Conservation (phyloP, 2,797 vertebrate genomes). For the Perodicticus potto region DNA sequence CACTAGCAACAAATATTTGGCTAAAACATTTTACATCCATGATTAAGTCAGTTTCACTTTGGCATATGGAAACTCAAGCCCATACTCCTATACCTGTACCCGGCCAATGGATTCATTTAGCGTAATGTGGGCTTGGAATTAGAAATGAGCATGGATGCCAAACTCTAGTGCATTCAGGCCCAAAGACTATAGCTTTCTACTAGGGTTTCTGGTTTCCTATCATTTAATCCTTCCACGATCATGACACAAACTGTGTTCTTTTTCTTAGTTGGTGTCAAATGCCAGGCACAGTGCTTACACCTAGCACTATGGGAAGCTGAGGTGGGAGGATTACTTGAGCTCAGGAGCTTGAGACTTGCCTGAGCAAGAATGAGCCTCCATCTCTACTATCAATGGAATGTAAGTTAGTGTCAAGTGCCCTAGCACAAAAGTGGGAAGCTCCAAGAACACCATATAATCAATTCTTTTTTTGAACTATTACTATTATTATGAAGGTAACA, state of each 20-base stretch:
- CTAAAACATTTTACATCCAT: not conserved
- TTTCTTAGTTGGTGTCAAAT: too few species aligned
- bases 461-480: constrained; percentile 32
- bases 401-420: not conserved
- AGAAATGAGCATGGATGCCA: not conserved
- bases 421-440: not conserved
- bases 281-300: not conserved
- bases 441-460: not conserved
- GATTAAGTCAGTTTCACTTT: not conserved
- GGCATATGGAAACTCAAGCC: not conserved
- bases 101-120: not conserved
- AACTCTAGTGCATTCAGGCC: not conserved
- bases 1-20: not conserved
- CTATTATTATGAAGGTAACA: not conserved
- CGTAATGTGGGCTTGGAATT: not conserved
- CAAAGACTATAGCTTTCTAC: not conserved
- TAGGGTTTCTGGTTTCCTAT: not conserved
- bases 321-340: too few species aligned
- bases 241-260: not conserved
- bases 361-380: too few species aligned
- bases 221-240: not conserved
- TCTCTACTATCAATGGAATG: too few species aligned
- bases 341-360: too few species aligned
- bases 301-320: too few species aligned
- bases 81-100: not conserved